Base-by-base conservation (phyloP, 2,113 vertebrate species). In the Pipra filicauda region DNA sequence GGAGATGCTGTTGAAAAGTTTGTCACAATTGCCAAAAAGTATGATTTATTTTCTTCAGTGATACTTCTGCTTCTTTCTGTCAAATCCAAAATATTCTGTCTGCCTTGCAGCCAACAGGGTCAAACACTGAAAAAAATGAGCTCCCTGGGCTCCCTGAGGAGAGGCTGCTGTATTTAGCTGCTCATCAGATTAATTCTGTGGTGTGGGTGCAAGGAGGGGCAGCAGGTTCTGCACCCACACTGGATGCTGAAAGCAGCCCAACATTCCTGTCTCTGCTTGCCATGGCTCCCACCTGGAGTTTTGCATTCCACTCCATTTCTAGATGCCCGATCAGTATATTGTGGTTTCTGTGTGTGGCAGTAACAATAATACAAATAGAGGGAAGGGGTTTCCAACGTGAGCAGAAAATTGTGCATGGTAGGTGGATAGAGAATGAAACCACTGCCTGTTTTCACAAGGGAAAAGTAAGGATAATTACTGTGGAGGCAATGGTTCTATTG, bases 1-100 rank as follows among this genome's bases (percentile, higher is more conserved):
- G 62, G 37, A 59, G 86, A 58, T 57, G 82, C 76, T 93, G 89
- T 71, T 95, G 95, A 94, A 94, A 94, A 67, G 76, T 65, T 37
- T 39, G 31, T 62, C 19, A 2, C 54, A 3, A 12, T 6, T 89
- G 83, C 71, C 92, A 83, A 54, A 91, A 84, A 18, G 3, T 39
- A 21, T 15, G 79, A 91, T 31, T 81, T 89, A 72, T 78, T 95
- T 85, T 74, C 94, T 80, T 91, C 79, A 69, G 51, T 52, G 37
- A 52, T 49, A 16, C 48, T 93, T 80, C 8, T 85, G 57, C 83
- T 78, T 79, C 64, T 67, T 85, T 65, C 59, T 78, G 52, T 94
- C 91, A 76, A 70, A 72, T 86, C 67, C 65, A 72, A 95, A 78
- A 70, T 70, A 88, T n/a, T 71, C 79, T 83, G 66, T n/a, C 86